These are phyloP conservation scores for Atopsyche davidsoni DNA, from an alignment of 1,140 invertebrate genomes.

Conservation along the genomic window DNA sequence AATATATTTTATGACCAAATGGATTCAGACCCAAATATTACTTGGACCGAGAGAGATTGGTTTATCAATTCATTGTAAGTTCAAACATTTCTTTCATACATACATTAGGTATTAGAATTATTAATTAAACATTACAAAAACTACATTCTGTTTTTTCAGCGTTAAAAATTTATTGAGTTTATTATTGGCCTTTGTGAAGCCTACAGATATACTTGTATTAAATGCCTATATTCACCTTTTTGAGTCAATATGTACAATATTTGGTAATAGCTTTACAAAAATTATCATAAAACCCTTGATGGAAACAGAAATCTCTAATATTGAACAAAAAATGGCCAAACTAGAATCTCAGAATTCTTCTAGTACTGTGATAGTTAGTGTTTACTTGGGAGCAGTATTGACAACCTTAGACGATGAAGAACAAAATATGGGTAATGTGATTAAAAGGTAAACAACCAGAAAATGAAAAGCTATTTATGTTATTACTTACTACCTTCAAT, in stretches of 20 bases:
- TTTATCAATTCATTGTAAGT: constrained; percentile 27
- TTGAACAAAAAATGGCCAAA: constrained; percentile 44
- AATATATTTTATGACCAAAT: constrained; percentile 25
- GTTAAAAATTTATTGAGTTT: constrained; percentile 18
- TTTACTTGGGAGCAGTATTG: constrained; percentile 41
- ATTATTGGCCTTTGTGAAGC: constrained; percentile 9
- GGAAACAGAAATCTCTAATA: constrained; percentile 35
- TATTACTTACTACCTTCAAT: not conserved
- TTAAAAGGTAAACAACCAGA: constrained; percentile 49
- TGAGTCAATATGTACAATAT: constrained; percentile 26
- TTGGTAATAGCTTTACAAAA: constrained; percentile 36
- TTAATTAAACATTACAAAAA: not conserved
- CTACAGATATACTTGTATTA: constrained; percentile 6
- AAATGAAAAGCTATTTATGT: too few species aligned
- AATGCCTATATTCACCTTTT: constrained; percentile 17
- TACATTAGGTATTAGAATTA: not conserved
- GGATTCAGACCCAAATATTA: constrained; percentile 14
- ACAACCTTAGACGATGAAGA: constrained; percentile 32
- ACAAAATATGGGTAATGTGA: constrained; percentile 35
- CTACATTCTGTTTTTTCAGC: constrained; percentile 15
- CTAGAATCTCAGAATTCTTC: constrained; percentile 38
- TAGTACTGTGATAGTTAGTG: constrained; percentile 39
- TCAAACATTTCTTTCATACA: too few species aligned
- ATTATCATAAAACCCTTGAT: constrained; percentile 39
- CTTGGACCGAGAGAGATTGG: constrained; percentile 29